Conservation (phyloP, 2,113 vertebrate genomes). For the Athene noctua region DNA sequence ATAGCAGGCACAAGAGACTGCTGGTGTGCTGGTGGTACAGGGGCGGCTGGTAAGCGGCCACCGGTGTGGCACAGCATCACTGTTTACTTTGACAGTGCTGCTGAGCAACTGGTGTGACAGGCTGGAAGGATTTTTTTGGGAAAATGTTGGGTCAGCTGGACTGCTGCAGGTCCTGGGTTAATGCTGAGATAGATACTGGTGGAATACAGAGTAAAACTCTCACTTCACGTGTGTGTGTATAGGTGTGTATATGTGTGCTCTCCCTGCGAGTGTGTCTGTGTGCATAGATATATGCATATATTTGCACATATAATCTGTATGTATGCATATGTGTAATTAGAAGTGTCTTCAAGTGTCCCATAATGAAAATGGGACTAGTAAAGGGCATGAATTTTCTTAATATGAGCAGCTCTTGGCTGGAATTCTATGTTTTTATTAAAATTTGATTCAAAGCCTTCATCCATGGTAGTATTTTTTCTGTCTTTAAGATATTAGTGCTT, state of each 20-base stretch:
- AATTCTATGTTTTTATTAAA: neutral
- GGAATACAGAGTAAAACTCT: neutral
- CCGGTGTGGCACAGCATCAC: accelerated
- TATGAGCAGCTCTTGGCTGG: accelerated
- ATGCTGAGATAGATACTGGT: too few relatives aligned
- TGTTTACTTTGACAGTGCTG: accelerated
- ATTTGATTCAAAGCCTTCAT: neutral
- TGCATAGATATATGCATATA: neutral
- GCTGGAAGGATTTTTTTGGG: neutral
- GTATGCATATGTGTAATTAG: accelerated
- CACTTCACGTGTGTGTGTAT: too few relatives aligned
- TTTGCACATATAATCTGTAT: accelerated
- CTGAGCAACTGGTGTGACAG: neutral
- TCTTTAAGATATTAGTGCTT: neutral
- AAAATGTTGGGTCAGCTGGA: neutral
- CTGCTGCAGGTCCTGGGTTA: neutral
- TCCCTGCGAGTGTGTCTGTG: neutral
- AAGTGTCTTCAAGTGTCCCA: neutral
- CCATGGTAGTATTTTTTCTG: neutral
- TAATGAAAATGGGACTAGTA: neutral
- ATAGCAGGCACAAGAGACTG: neutral
- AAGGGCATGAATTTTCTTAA: neutral
- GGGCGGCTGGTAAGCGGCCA: neutral
- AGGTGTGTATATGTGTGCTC: accelerated
- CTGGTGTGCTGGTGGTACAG: neutral